Base-by-base conservation (phyloP, 2,113 vertebrate genomes). In the Engystomops pustulosus region DNA sequence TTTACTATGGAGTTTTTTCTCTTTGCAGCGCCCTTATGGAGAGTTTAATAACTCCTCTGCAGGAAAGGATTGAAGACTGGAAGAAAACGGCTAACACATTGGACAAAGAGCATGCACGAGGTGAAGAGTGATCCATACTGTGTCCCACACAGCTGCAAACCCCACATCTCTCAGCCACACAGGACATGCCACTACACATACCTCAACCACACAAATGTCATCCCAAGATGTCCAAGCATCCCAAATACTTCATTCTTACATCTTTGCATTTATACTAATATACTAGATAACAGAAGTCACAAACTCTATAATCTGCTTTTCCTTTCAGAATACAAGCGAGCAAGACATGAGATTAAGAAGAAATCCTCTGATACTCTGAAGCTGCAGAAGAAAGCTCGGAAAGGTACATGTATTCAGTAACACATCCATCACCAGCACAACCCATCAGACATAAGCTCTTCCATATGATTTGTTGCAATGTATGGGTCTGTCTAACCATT, bases 41-140 rank as follows among this genome's bases (percentile, higher is more conserved):
- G 88, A 97, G 95, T 87, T 93, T 99, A 86, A 97, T 98, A 86
- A 98, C 95, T 90, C 98, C 98, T 3, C 91, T 99, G 81, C 98
- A 99, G 92, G 98, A 99, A 86, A 95, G 97, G 90, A 95, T 98
- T 67, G 97, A 99, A 89, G 97, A 99, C 87, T 99, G 98, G 98
- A 99, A 99, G 90, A 96, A 95, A 91, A 95, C 95, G 0, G 96
- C 95, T 80, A 97, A 96, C 89, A 95, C 95, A 74, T 89, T 99
- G 86, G 97, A 99, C 90, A 99, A 99, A 87, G 98, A 99, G 91
- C 97, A 98, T 0, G 96, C 97, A 0, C 97, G 97, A 97, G 98
- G 97, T 97, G 71, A 0, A 58, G 34, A 45, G 36, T 4, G 0
- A 15, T 0, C 15, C 20, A 7, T 9, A 55, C 53, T 9, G 20